Base-by-base conservation (phyloP, 2,797 vertebrate species). In the Thripadectes ignobilis region DNA sequence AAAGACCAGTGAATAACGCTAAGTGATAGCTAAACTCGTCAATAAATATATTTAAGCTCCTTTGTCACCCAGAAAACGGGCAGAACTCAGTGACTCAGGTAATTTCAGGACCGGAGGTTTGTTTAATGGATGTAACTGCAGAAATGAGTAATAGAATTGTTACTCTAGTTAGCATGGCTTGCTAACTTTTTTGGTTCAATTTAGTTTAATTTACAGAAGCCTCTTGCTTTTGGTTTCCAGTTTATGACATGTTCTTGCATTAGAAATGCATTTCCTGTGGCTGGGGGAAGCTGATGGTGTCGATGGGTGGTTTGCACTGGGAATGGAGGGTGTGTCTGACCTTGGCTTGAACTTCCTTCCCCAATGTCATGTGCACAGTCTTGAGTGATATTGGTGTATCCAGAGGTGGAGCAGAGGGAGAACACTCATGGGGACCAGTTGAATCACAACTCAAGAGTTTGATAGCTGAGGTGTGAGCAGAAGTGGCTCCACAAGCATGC, bases 1-100 rank as follows among this genome's bases (percentile, higher is more conserved):
- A 38, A 89, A 92, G 82, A 84, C 58, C 51, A 62, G 72, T 85
- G 92, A 89, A 62, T 93, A 91, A 55, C 58, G 41, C 34, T 45
- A 92, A 85, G 75, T 80, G 79, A 66, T 85, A 43, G 34, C 48
- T 90, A 59, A 69, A 81, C 89, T 89, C 4, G 6, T 73, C 69
- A 84, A 36, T 73, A 90, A 92, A 77, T n/a, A 27, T 80, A 75
- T 72, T 57, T 24, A 85, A 76, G 46, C 22, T 85, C 58, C 62
- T 78, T 65, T 79, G 55, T 91, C 54, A 69, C 26, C 26, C 73
- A 85, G 52, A 29, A 89, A 88, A 71, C 1, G 39, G 71, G 20
- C 29, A 45, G 54, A 41, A 34, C 45, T 22, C 45, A 69, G 51
- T 62, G 62, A 65, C 55, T 43, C 45, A 27, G 91, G 79, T 89